Conservation (phyloP, 2,888 invertebrate genomes). For the Macrophya alboannulata region DNA sequence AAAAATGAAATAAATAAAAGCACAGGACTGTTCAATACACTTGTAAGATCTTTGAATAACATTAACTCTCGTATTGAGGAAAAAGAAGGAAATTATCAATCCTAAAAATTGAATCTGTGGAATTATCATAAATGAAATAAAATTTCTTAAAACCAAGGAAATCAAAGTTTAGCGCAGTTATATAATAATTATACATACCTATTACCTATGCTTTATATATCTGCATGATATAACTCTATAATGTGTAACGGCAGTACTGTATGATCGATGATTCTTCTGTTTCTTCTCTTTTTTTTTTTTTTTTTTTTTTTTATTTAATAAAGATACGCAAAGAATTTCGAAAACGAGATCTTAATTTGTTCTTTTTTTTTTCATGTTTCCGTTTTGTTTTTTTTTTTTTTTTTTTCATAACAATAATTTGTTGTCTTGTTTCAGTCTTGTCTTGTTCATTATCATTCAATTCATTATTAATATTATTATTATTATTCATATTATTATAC, state of each 20-base stretch:
- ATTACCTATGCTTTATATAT: too few relatives aligned
- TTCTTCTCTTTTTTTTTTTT: too few relatives aligned
- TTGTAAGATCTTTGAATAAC: background rate
- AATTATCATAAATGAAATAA: background rate
- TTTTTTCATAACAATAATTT: background rate
- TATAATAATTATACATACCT: too few relatives aligned
- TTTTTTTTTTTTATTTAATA: too few relatives aligned
- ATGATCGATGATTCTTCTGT: too few relatives aligned
- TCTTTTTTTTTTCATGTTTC: background rate
- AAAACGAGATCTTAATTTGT: too few relatives aligned
- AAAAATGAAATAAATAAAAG: background rate
- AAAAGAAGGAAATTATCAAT: background rate
- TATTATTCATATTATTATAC: background rate
- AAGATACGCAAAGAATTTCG: too few relatives aligned
- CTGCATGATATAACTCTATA: too few relatives aligned
- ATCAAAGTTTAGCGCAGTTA: too few relatives aligned
- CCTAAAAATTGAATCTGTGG: background rate
- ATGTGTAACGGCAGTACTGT: too few relatives aligned
- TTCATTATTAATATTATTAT: background rate
- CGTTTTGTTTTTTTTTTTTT: background rate
- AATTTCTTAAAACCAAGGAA: background rate
- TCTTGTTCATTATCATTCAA: background rate
- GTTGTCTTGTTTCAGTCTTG: background rate
- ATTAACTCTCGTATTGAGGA: too few relatives aligned
- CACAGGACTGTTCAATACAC: background rate